phyloP scores from a whole-genome alignment of 2,113 vertebrate species.

The Mustela lutreola region DNA sequence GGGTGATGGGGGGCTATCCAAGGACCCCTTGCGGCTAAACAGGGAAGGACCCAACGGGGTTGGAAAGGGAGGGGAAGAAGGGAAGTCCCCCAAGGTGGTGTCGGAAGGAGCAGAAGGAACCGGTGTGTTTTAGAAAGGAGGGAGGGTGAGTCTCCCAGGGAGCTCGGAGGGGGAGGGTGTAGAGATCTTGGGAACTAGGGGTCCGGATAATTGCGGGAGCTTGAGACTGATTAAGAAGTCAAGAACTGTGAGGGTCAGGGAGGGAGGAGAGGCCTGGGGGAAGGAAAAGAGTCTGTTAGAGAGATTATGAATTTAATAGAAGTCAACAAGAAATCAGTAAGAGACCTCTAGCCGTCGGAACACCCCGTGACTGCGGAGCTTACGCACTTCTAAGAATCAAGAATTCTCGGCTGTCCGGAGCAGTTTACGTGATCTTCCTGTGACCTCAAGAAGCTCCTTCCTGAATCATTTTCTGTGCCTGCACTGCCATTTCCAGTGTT shows the following conservation, averaged over 20 bases:
- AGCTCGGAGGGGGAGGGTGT: not conserved
- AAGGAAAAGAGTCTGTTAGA: not conserved
- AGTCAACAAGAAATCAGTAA: not conserved
- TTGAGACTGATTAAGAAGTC: not conserved
- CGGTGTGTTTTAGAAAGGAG: not conserved
- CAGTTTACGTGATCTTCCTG: not conserved
- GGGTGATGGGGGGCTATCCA: not conserved
- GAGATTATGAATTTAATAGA: not conserved
- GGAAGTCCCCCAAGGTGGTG: not conserved
- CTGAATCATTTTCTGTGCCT: not conserved
- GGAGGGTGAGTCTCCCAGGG: not conserved
- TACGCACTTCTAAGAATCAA: not conserved
- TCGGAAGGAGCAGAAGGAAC: rapidly evolving
- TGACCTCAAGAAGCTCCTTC: not conserved
- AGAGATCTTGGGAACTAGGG: not conserved
- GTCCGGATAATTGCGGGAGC: not conserved
- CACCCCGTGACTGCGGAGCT: not conserved
- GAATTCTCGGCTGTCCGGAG: not conserved
- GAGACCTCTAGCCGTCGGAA: not conserved
- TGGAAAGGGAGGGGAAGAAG: not conserved
- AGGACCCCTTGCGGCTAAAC: too few relatives aligned
- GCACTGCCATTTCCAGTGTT: not conserved
- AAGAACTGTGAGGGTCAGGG: not conserved
- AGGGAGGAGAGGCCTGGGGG: not conserved
- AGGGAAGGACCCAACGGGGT: not conserved